Percentiles rank a stretch among this genome's conserved stretches.
phyloP scores from a whole-genome alignment of 1,140 invertebrate genomes.

The Steinernema feltiae region DNA sequence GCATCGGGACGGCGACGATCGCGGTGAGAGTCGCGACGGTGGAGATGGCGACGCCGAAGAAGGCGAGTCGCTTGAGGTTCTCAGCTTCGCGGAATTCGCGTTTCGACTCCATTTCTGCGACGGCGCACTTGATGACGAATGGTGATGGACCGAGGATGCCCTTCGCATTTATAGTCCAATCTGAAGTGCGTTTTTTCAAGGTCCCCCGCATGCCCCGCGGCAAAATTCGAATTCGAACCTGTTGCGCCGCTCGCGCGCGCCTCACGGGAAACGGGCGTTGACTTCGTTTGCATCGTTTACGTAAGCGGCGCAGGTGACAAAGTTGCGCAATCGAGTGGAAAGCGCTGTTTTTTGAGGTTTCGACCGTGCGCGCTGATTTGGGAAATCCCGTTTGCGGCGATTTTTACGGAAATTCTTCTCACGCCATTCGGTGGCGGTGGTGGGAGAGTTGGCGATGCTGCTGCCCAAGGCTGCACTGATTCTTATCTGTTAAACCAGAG shows the following conservation, averaged over 20 bases:
- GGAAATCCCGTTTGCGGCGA: neutral
- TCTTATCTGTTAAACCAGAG: neutral
- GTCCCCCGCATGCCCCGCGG: neutral
- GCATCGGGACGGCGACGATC: conserved; percentile 45
- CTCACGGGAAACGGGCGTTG: neutral
- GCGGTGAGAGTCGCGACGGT: conserved; percentile 48
- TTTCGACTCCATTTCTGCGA: neutral
- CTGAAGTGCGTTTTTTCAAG: neutral
- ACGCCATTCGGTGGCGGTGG: too few species aligned
- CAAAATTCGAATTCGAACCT: neutral
- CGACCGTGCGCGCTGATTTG: too few species aligned
- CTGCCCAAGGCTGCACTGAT: too few species aligned
- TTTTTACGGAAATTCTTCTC: too few species aligned
- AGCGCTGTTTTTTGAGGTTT: neutral
- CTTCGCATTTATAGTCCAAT: neutral
- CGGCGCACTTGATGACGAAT: neutral
- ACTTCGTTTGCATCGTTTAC: too few species aligned
- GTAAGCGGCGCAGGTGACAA: too few species aligned
- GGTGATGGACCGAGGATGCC: neutral
- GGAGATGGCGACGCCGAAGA: conserved; percentile 37
- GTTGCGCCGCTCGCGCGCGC: neutral
- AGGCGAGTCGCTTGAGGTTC: conserved; percentile 29
- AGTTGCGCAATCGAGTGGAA: neutral
- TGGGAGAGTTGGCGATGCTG: too few species aligned
- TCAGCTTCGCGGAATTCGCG: conserved; percentile 22